Percentiles rank a stretch among this genome's conserved stretches.
These are phyloP conservation scores for Gavia stellata DNA, from an alignment of 2,113 vertebrate genomes.

Conservation along the genomic window DNA sequence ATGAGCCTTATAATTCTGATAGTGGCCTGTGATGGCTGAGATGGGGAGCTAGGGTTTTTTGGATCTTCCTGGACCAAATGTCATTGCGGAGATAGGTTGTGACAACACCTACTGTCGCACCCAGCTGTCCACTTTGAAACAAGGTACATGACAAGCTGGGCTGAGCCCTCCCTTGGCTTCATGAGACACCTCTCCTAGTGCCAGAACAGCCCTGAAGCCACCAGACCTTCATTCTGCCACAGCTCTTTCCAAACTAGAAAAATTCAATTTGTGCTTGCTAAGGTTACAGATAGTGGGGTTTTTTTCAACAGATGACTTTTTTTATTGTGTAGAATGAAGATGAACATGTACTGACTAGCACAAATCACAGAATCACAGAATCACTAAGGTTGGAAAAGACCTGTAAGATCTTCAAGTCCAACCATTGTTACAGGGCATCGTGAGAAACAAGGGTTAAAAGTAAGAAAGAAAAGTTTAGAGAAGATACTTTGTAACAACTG, in stretches of 20 bases:
- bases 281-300: background rate
- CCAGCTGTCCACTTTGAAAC: background rate
- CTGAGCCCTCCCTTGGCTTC: background rate
- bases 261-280: background rate
- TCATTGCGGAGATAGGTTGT: background rate
- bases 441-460: too few relatives aligned
- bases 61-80: background rate
- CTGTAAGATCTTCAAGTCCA: too few relatives aligned
- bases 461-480: too few relatives aligned
- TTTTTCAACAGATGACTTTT: background rate
- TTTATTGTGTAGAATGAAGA: background rate
- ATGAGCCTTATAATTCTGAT: background rate
- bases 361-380: too few relatives aligned
- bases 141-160: background rate
- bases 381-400: too few relatives aligned
- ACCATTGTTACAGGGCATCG: too few relatives aligned
- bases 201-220: background rate
- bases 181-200: background rate
- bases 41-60: background rate
- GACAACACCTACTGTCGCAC: rapidly evolving
- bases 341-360: rapidly evolving
- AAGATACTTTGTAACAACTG: too few relatives aligned
- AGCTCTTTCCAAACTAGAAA: background rate
- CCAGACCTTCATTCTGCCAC: background rate
- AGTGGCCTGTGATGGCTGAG: background rate